Evolutionary conservation across 2,113 vertebrate species (phyloP).

Genomic region (Ptychochromis oligacanthus): DNA sequence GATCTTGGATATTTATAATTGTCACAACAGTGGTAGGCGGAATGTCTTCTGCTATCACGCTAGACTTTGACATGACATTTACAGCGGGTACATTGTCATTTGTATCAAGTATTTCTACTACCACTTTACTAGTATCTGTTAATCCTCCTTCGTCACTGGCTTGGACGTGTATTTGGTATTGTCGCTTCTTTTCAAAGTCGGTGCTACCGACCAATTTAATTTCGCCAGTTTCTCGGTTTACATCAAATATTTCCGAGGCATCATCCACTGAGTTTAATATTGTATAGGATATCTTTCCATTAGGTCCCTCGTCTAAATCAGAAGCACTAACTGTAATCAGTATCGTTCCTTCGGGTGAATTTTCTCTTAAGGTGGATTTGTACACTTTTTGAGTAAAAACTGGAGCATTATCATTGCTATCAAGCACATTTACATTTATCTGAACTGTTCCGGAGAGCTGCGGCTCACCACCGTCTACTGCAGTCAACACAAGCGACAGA

Average conservation of each 20-base stretch:
- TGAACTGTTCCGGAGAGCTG: constrained; percentile 34
- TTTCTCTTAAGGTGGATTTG: constrained; percentile 67
- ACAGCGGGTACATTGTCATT: constrained; percentile 79
- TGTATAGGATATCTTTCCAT: constrained; percentile 75
- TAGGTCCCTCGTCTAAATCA: constrained; percentile 76
- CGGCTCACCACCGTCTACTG: constrained; percentile 43
- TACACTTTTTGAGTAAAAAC: constrained; percentile 64
- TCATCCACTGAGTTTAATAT: constrained; percentile 59
- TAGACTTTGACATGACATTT: constrained; percentile 60
- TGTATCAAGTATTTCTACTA: constrained; percentile 73
- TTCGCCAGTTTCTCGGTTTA: constrained; percentile 66
- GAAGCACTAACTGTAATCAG: constrained; percentile 65
- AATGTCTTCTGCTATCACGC: constrained; percentile 46
- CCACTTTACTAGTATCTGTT: constrained; percentile 56
- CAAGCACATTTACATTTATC: constrained; percentile 52
- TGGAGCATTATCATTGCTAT: constrained; percentile 70
- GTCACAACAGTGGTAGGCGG: constrained; percentile 43
- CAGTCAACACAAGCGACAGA: constrained; percentile 47
- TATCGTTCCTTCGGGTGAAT: constrained; percentile 28
- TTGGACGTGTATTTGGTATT: constrained; percentile 69
- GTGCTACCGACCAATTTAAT: constrained; percentile 56
- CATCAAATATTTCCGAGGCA: constrained; percentile 47
- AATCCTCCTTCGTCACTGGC: constrained; percentile 77
- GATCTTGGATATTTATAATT: constrained; percentile 63
- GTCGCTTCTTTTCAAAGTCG: constrained; percentile 76